phyloP scores from a whole-genome alignment of 2,113 vertebrate genomes.

The Agapornis roseicollis region DNA sequence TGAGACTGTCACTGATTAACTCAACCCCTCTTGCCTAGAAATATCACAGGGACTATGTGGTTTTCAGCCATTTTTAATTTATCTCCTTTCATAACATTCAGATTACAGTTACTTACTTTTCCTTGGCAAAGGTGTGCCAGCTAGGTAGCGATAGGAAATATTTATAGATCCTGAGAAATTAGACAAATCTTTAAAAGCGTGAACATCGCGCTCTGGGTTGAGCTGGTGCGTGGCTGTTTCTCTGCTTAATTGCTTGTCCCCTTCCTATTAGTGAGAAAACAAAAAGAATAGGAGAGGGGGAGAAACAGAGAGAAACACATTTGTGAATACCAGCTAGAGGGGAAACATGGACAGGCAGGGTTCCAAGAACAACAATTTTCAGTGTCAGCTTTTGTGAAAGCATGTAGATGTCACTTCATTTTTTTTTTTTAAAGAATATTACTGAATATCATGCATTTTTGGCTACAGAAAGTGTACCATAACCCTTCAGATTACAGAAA shows the following conservation, averaged over 20 bases:
- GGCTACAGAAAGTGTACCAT: background rate
- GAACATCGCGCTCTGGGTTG: conserved; percentile 87
- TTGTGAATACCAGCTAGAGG: conserved; percentile 20
- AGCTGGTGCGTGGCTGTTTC: conserved; percentile 86
- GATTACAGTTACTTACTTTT: conserved; percentile 83
- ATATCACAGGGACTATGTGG: background rate
- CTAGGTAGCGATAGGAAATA: conserved; percentile 93
- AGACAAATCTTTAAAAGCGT: conserved; percentile 89
- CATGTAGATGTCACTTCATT: background rate
- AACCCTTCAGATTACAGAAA: background rate
- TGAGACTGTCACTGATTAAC: background rate
- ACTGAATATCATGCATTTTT: background rate
- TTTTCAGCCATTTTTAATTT: background rate
- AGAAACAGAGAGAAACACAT: conserved; percentile 42
- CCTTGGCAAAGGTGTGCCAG: conserved; percentile 88
- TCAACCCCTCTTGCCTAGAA: background rate
- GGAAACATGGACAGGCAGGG: background rate
- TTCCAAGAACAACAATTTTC: conserved; percentile 22
- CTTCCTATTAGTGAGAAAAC: conserved; percentile 79
- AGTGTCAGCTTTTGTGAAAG: background rate
- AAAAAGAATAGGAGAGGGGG: conserved; percentile 35
- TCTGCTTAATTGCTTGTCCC: conserved; percentile 87
- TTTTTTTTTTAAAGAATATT: background rate
- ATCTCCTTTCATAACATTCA: conserved; percentile 3
- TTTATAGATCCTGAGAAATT: conserved; percentile 96